Base-by-base conservation (phyloP, 2,888 invertebrate genomes). In the Cancer borealis region DNA sequence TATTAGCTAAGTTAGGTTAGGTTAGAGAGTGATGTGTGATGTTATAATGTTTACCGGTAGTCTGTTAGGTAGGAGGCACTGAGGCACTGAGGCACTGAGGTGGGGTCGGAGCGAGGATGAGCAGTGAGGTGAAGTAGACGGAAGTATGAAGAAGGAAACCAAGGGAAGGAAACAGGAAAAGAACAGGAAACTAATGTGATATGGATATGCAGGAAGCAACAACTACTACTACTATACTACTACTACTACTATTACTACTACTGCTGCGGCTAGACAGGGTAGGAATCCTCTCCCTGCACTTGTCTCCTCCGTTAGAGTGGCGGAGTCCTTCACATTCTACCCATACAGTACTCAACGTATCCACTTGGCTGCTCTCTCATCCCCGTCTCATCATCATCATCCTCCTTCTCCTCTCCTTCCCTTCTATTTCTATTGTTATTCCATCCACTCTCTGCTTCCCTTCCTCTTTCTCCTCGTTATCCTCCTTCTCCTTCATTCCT, bases 341-440 rank as follows among this genome's bases (percentile, higher is more conserved):
- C 39, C 54, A 54, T 66, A 66, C 21, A 66, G 66, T n/a, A n/a
- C 66, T 66, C 66, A 66, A 66, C 66, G 8, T 66, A 21, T 66
- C 66, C 66, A 66, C 66, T 66, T 66, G 66, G 66, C 66, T n/a
- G 66, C 66, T 66, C n/a, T n/a, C 66, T n/a, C 66, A 6, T n/a
- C 66, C 6, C n/a, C 66, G 6, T 6, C 66, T n/a, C 66, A 21
- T n/a, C 66, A 3, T 66, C n/a, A 21, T 66, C 66, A n/a, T 66
- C 21, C 66, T n/a, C 66, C 4, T 4, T 17, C 17, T 66, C 49
- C 49, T 49, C 49, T n/a, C 66, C 6, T 66, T 5, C 21, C 21
- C 66, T n/a, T 21, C 17, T 66, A 4, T 21, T 0, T 17, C 12
- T 21, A 66, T 17, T 66, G 49, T 12, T 21, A 66, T 66, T 66